phyloP scores from a whole-genome alignment of 2,888 invertebrate genomes.

The Troides aeacus region DNA sequence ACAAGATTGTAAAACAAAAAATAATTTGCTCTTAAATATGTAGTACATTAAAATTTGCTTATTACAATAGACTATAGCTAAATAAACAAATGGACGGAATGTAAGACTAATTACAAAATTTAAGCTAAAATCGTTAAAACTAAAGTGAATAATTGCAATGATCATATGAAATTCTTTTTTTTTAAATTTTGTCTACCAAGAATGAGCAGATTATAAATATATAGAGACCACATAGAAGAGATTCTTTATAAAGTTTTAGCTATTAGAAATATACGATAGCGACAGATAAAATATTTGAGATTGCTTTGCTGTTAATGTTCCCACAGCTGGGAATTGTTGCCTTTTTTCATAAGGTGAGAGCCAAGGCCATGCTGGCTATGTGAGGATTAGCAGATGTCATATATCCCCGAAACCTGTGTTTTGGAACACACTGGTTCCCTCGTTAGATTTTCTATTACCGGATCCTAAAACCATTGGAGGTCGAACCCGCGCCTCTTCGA shows the following conservation, averaged over 20 bases:
- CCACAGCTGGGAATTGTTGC: no score
- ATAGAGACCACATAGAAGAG: no score
- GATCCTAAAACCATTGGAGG: no score
- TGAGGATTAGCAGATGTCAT: no score
- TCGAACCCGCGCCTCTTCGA: no score
- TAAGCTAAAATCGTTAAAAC: constrained; percentile 44
- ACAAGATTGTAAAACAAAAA: constrained; percentile 38
- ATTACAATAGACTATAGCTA: constrained; percentile 74
- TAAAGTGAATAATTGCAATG: constrained; percentile 25
- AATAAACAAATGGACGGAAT: constrained; percentile 78
- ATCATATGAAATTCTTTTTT: neutral
- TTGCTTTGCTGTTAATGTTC: constrained; percentile 2
- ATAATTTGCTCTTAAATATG: constrained; percentile 54
- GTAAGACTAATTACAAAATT: constrained; percentile 69
- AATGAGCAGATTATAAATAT: no score
- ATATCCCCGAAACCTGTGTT: no score
- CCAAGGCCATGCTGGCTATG: no score
- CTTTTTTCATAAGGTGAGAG: no score
- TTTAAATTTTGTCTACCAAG: neutral
- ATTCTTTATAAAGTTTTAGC: no score
- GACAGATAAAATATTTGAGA: constrained; percentile 13
- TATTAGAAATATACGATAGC: neutral
- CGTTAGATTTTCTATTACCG: no score
- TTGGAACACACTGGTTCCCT: no score
- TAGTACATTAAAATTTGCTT: constrained; percentile 61